Base-by-base conservation (phyloP, 2,888 invertebrate species). In the Tholera decimalis region DNA sequence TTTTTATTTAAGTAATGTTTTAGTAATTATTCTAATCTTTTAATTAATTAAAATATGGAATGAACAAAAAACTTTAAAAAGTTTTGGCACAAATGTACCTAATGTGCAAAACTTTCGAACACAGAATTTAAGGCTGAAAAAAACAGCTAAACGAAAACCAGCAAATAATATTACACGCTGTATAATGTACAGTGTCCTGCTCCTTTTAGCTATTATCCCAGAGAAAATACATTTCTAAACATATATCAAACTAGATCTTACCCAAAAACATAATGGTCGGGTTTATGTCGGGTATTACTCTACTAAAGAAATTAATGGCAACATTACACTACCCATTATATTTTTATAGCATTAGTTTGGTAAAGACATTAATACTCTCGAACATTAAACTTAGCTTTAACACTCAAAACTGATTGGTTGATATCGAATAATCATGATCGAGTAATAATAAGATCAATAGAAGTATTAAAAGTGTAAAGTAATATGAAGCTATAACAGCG, bases 261-360 rank as follows among this genome's bases (percentile, higher is more conserved):
- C 63, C 51, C 54, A 64, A 70, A 59, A 71, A 67, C 75, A 53
- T 75, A 74, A 79, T 68, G 69, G 76, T 44, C 49, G 30, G 55
- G 30, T 74, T 74, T 75, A 74, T 68, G 69, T 75, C 46, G 54
- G 46, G 57, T 46, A 80, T 58, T 64, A 71, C 77, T 63, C 51
- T 55, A 43, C 64, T 63, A 55, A 64, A 70, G 59, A 76, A 76
- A 76, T 60, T 56, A 70, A 79, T 76, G 63, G 55, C 59, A 33
- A 35, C 64, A 80, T 76, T 76, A 80, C 72, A 67, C 78, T 63
- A 78, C 39, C 68, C 82, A 56, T 78, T 73, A 65, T 57, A 58
- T 62, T 77, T 70, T 81, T 67, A 77, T 81, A 20, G 47, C 54
- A 68, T 62, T 81, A 60, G 74, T 78, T 73, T 49, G 18, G 22